phyloP scores from a whole-genome alignment of 2,888 invertebrate genomes.

The Argyresthia goedartella region DNA sequence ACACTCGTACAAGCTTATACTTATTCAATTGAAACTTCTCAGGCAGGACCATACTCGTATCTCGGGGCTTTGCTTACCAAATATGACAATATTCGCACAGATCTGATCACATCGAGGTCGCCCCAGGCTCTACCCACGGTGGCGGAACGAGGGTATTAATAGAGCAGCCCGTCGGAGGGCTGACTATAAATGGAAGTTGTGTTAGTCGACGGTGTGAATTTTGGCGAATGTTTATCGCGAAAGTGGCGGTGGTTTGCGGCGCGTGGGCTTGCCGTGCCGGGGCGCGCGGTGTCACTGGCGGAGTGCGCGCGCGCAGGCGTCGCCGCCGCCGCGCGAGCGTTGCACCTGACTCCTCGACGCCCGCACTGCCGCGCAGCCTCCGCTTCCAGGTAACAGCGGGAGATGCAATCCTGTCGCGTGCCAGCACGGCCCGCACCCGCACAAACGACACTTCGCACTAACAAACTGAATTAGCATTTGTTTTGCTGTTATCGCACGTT shows the following conservation, averaged over 20 bases:
- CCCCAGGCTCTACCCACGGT: constrained; percentile 2
- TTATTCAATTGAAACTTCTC: constrained; percentile 29
- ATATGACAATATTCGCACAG: constrained; percentile 29
- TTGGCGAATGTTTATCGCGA: constrained; percentile 23
- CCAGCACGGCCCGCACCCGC: constrained; percentile 18
- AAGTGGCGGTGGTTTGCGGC: constrained; percentile 43
- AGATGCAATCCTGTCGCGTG: constrained; percentile 15
- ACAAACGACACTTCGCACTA: constrained; percentile 14
- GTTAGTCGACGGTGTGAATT: constrained; percentile 14
- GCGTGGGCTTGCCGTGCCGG: constrained; percentile 51
- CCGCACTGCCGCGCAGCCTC: constrained; percentile 26
- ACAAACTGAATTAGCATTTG: neutral
- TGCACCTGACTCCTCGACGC: constrained; percentile 43
- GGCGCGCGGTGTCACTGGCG: constrained; percentile 56
- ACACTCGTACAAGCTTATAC: constrained; percentile 11
- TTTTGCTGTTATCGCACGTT: too few relatives aligned
- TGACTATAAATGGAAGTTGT: constrained; percentile 35
- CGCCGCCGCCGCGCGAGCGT: constrained; percentile 30
- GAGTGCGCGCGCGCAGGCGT: constrained; percentile 13
- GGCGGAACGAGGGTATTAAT: constrained; percentile 29
- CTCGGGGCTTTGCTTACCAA: constrained; percentile 10
- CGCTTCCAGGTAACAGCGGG: constrained; percentile 28
- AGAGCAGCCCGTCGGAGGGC: constrained; percentile 25
- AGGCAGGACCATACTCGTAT: constrained; percentile 15
- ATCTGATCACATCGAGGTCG: constrained; percentile 17